These are phyloP conservation scores for Hiodon tergisus DNA, from an alignment of 2,113 vertebrate species.

Conservation along the genomic window DNA sequence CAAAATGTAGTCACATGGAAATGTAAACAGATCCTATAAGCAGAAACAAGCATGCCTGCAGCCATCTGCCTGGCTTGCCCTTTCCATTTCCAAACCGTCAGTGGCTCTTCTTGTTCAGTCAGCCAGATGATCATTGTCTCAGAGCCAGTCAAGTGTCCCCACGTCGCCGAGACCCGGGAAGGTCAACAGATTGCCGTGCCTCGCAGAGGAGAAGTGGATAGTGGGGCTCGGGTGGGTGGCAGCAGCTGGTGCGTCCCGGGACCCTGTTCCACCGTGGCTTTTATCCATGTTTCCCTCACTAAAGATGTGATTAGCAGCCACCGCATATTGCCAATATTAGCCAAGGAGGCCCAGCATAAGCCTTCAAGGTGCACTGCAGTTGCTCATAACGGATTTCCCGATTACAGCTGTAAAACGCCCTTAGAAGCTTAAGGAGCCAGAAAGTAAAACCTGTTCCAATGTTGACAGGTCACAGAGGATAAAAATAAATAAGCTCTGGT, in stretches of 20 bases:
- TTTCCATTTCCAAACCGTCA: slow-evolving; percentile 46
- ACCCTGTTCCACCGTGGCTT: slow-evolving; percentile 46
- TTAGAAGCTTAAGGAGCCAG: neutral
- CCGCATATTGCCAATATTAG: slow-evolving; percentile 43
- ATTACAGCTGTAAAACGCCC: slow-evolving; percentile 2
- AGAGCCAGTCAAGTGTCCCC: slow-evolving; percentile 53
- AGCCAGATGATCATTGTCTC: slow-evolving; percentile 57
- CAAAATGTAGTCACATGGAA: slow-evolving; percentile 66
- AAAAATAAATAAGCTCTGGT: neutral
- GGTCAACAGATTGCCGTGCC: slow-evolving; percentile 64
- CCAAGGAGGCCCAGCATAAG: slow-evolving; percentile 43
- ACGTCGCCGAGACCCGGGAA: slow-evolving; percentile 46
- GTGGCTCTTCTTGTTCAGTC: slow-evolving; percentile 52
- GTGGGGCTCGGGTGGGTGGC: slow-evolving; percentile 56
- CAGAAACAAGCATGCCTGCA: slow-evolving; percentile 47
- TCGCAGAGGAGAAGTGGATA: slow-evolving; percentile 50
- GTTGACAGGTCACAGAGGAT: neutral
- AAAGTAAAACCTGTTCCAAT: neutral
- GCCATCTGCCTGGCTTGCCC: slow-evolving; percentile 62
- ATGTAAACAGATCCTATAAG: slow-evolving; percentile 57
- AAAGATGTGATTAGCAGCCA: slow-evolving; percentile 49
- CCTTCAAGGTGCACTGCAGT: neutral
- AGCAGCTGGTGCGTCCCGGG: slow-evolving; percentile 75
- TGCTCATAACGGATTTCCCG: slow-evolving; percentile 7
- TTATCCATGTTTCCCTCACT: slow-evolving; percentile 37